Conservation (phyloP, 2,888 invertebrate genomes). For the Itoplectis maculator region DNA sequence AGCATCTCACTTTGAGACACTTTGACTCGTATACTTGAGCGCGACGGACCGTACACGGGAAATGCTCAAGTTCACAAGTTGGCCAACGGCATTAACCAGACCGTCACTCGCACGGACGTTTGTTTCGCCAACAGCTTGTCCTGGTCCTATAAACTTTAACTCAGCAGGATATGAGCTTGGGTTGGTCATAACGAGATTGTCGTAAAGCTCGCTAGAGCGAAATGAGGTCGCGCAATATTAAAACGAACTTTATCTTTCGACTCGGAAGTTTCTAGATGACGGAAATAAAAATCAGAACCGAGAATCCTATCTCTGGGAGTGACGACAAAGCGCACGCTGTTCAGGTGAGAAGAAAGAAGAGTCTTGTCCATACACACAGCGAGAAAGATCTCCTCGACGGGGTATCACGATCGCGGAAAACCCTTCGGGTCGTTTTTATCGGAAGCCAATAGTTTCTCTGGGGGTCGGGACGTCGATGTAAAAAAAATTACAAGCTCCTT, state of each 20-base stretch:
- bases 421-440: slow-evolving; percentile 62
- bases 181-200: background rate
- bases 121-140: background rate
- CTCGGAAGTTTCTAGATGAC: background rate
- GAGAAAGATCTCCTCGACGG: slow-evolving; percentile 30
- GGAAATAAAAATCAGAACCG: background rate
- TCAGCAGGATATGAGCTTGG: too few species aligned
- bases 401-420: slow-evolving; percentile 30
- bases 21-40: background rate
- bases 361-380: slow-evolving; percentile 3
- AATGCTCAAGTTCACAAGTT: background rate
- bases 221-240: background rate
- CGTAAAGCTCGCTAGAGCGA: background rate
- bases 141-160: background rate
- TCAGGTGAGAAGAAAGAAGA: slow-evolving; percentile 7
- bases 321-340: slow-evolving; percentile 9
- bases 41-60: background rate
- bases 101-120: background rate
- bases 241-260: slow-evolving; percentile 3
- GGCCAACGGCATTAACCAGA: background rate
- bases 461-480: slow-evolving; percentile 43
- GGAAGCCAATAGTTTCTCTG: slow-evolving; percentile 67
- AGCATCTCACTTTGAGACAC: background rate
- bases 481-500: slow-evolving; percentile 62
- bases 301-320: background rate